Percentiles rank a stretch among this genome's conserved stretches.
phyloP scores from a whole-genome alignment of 2,113 vertebrate species.

The Lepisosteus oculatus region DNA sequence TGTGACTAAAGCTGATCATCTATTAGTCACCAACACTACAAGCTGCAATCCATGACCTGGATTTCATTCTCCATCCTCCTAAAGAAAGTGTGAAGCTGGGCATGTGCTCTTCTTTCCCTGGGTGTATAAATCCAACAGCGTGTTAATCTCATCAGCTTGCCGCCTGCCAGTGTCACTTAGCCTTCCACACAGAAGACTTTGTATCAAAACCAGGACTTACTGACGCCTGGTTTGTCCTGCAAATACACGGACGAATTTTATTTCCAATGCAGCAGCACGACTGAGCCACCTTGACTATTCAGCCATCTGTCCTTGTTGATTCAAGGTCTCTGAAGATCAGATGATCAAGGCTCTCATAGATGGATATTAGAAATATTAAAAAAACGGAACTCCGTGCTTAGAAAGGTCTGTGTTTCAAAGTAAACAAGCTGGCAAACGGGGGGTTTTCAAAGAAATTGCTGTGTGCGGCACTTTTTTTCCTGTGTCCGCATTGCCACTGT shows the following conservation, averaged over 20 bases:
- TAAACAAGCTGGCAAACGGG: no score
- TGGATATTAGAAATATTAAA: background rate
- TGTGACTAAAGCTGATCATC: no score
- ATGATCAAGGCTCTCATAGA: background rate
- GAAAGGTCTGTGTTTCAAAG: background rate
- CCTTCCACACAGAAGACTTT: slow-evolving; percentile 29
- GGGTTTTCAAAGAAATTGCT: no score
- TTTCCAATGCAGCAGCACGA: slow-evolving; percentile 9
- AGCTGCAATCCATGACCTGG: no score
- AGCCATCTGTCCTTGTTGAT: slow-evolving; percentile 19
- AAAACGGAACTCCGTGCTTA: background rate
- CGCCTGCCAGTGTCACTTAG: slow-evolving; percentile 36
- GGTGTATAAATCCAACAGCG: slow-evolving; percentile 49
- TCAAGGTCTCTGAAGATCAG: slow-evolving; percentile 10
- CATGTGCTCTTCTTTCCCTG: slow-evolving; percentile 37
- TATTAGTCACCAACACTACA: no score
- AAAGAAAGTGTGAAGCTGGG: slow-evolving; percentile 18
- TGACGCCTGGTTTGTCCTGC: slow-evolving; percentile 24
- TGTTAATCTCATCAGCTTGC: slow-evolving; percentile 53
- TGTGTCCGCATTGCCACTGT: no score
- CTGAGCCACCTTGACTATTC: background rate
- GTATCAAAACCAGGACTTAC: slow-evolving; percentile 27
- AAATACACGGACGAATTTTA: slow-evolving; percentile 13
- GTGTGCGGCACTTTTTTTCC: no score
- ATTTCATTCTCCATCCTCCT: slow-evolving; percentile 14